Conservation (phyloP, 2,113 vertebrate genomes). For the Odontesthes bonariensis region DNA sequence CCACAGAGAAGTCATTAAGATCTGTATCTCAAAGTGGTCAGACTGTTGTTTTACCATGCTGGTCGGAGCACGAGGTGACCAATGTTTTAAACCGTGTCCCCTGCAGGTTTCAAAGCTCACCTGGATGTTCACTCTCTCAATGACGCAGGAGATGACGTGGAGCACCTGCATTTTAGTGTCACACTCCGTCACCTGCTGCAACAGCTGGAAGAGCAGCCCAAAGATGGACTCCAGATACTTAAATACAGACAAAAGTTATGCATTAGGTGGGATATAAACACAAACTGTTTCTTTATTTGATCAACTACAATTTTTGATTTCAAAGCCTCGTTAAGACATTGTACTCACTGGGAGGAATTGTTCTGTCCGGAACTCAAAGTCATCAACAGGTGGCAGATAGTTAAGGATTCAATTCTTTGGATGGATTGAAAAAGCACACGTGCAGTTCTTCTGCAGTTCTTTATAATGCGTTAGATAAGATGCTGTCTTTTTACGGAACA, state of each 20-base stretch:
- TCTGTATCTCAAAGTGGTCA: background rate
- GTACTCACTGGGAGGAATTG: constrained; percentile 94
- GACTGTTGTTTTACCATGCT: constrained; percentile 23
- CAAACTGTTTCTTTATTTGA: background rate
- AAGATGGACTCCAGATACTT: constrained; percentile 97
- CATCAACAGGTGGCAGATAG: constrained; percentile 90
- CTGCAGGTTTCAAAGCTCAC: constrained; percentile 74
- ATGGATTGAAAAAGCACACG: background rate
- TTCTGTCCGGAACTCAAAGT: constrained; percentile 97
- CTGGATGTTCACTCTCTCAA: constrained; percentile 95
- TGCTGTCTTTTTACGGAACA: background rate
- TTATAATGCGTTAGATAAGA: background rate
- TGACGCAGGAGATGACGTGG: constrained; percentile 96
- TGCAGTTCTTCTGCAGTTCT: background rate
- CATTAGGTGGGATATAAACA: background rate
- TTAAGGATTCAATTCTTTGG: constrained; percentile 80
- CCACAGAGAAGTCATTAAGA: constrained; percentile 18
- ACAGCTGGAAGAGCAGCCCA: constrained; percentile 92
- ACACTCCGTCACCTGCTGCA: constrained; percentile 97
- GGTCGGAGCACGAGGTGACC: constrained; percentile 21
- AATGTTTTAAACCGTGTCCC: constrained; percentile 24
- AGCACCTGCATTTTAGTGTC: constrained; percentile 99
- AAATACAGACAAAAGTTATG: constrained; percentile 12
- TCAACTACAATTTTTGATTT: background rate
- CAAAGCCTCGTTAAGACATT: background rate